Base-by-base conservation (phyloP, 1,140 invertebrate species). In the Dinothrombium tinctorium region DNA sequence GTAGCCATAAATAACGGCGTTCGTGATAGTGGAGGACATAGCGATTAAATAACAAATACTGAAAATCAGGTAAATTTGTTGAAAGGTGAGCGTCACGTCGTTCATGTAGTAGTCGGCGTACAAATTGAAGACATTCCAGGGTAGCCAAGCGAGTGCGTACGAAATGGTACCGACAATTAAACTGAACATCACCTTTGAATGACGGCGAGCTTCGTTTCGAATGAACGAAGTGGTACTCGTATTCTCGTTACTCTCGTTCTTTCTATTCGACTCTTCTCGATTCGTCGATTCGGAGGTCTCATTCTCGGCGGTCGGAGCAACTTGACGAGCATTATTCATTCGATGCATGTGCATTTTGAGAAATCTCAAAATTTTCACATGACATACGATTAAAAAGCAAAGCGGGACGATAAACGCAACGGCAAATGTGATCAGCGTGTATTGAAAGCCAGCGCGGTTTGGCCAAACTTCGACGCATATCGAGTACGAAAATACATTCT, bases 391-490 rank as follows among this genome's bases (percentile, higher is more conserved):
- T 4, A 70, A 55, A 9, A 68, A 65, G 14, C 61, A 47, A 28
- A 65, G 62, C 0, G 68, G 68, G 9, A 68, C 56, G 23, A 69
- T 53, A 42, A 68, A 66, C 49, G 68, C 65, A 12, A 66, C 54
- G 22, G 69, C 47, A 40, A 69, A 54, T 3, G 64, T 57, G 5
- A 56, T 57, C 7, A 67, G 57, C 2, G 61, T 60, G 52, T 68
- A 69, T 0, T 56, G 50, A 8, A 60, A 51, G 46, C 65, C 62
- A 28, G 59, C 55, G 20, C 54, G 48, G 8, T 20, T 12, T 3
- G 62, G 59, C 60, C 61, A 65, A 5, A 52, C 44, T 47, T 65
- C 62, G 3, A 59, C 50, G 44, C 62, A 65, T 24, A 51, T 51
- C 28, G 61, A 52, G 45, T 59, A 60, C 4, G 59, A 33, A 3